Percentiles rank a stretch among this genome's conserved stretches.
Evolutionary conservation across 2,113 vertebrate species (phyloP).

Genomic region (Aptenodytes patagonicus): DNA sequence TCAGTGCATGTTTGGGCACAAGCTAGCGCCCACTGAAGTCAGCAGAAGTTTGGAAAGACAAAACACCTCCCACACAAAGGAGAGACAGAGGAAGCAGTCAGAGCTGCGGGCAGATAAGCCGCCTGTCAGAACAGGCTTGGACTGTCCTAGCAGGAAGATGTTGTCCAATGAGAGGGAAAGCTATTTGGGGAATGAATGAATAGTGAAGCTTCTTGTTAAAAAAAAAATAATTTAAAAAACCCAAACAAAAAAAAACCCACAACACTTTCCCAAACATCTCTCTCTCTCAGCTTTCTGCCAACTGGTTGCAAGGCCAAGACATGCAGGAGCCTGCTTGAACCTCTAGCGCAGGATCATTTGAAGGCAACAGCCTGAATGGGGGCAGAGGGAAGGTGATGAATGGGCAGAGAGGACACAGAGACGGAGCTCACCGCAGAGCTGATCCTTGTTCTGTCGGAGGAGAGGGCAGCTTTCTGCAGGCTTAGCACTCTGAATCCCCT

Average conservation of each 20-base stretch:
- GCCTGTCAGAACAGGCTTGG: conserved; percentile 63
- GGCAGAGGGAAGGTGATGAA: background rate
- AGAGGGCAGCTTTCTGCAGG: background rate
- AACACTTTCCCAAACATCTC: conserved; percentile 2
- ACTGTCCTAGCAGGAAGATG: conserved; percentile 40
- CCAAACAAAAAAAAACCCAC: background rate
- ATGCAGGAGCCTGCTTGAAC: conserved; percentile 26
- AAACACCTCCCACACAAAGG: conserved; percentile 68
- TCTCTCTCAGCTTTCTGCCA: conserved; percentile 17
- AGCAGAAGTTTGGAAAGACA: conserved; percentile 69
- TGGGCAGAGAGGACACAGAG: background rate
- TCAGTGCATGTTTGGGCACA: conserved; percentile 57
- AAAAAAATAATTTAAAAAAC: background rate
- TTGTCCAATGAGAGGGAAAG: conserved; percentile 41
- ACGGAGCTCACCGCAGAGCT: background rate
- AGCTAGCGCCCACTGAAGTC: conserved; percentile 54
- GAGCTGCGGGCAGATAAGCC: conserved; percentile 52
- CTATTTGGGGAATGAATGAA: conserved; percentile 58
- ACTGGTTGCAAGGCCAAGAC: background rate
- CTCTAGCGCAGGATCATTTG: background rate
- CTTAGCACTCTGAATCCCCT: background rate
- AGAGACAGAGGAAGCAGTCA: conserved; percentile 63
- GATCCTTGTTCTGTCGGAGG: background rate
- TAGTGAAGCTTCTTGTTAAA: background rate
- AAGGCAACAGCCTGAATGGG: background rate